Evolutionary conservation across 2,113 vertebrate species (phyloP), one percentile per base, ranked within the genome.

Genomic region (Cercopithecus mona): DNA sequence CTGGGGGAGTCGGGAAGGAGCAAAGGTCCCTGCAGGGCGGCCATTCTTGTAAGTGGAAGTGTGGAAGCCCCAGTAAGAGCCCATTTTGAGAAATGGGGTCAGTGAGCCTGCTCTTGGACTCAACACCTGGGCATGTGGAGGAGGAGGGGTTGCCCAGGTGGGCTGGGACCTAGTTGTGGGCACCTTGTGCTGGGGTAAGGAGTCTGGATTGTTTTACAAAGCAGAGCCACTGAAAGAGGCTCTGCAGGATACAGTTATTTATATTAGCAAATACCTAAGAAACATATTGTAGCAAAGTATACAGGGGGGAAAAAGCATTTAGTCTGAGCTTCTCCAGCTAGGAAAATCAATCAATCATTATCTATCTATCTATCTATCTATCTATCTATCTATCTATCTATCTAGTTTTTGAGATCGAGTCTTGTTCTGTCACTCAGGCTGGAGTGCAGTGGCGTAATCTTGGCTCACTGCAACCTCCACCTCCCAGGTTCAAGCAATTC

Each of bases 11-110:
- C 2, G 14, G 72, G 35, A 16, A 73, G 7, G 27, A 18, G 50
- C 40, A 1, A 11, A 35, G 78, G 43, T 23, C 7, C 3, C 40
- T 1, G 35, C 1, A 16, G n/a, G n/a, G 43, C 59, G 50, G 59
- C 82, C 5, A 11, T 50, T 38, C 48, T 2, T 13, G n/a, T n/a
- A 88, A 45, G 45, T 40, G 72, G 25, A 17, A 16, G 8, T 0
- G 8, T 3, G 25, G 61, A 78, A 52, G 38, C 11, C 16, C 43
- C 0, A 5, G 27, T 3, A 5, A 17, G 1, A 2, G 48, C 14
- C 52, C 12, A 0, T 68, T 38, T 82, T 12, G 43, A 61, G 55
- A 10, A n/a, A 64, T 1, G 0, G 1, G 0, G 10, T 68, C 18
- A 79, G 82, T 72, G 83, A 20, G 13, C 72, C 17, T 0, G 0